Evolutionary conservation across 2,113 vertebrate genomes (phyloP).

Genomic region (Blennius ocellaris): DNA sequence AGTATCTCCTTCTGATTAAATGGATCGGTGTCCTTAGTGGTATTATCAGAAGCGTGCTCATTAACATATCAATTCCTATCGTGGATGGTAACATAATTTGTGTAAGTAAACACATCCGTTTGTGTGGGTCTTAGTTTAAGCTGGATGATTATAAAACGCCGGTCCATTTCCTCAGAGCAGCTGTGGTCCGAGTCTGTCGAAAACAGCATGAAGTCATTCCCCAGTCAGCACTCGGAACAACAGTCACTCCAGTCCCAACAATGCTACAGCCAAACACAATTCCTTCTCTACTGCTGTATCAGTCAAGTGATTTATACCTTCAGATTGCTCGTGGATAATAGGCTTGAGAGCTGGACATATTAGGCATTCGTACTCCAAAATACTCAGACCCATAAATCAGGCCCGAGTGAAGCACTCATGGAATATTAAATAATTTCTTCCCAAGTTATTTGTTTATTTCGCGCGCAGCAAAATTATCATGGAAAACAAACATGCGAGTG

Average conservation of each 20-base stretch:
- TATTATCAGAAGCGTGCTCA: slow-evolving; percentile 53
- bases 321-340: slow-evolving; percentile 60
- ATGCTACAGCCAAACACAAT: slow-evolving; percentile 84
- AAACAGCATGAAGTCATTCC: slow-evolving; percentile 88
- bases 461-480: slow-evolving; percentile 37
- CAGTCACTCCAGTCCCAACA: slow-evolving; percentile 84
- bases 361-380: slow-evolving; percentile 60
- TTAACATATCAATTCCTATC: slow-evolving; percentile 68
- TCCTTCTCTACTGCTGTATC: slow-evolving; percentile 79
- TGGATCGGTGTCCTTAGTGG: slow-evolving; percentile 53
- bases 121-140: slow-evolving; percentile 53
- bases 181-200: slow-evolving; percentile 85
- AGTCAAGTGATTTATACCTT: slow-evolving; percentile 69
- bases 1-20: slow-evolving; percentile 59
- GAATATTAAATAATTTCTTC: slow-evolving; percentile 41
- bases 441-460: background rate
- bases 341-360: slow-evolving; percentile 55
- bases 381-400: slow-evolving; percentile 27
- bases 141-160: slow-evolving; percentile 51
- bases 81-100: slow-evolving; percentile 54
- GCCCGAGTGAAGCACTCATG: slow-evolving; percentile 30
- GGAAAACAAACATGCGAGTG: slow-evolving; percentile 51
- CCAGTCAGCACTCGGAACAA: slow-evolving; percentile 88
- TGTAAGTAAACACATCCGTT: slow-evolving; percentile 64
- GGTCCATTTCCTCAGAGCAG: slow-evolving; percentile 80